A percentile compares a stretch with the other conserved stretches of the same genome.
These are phyloP conservation scores for Leucopsar rothschildi DNA, from an alignment of 2,113 vertebrate species.

Conservation along the genomic window DNA sequence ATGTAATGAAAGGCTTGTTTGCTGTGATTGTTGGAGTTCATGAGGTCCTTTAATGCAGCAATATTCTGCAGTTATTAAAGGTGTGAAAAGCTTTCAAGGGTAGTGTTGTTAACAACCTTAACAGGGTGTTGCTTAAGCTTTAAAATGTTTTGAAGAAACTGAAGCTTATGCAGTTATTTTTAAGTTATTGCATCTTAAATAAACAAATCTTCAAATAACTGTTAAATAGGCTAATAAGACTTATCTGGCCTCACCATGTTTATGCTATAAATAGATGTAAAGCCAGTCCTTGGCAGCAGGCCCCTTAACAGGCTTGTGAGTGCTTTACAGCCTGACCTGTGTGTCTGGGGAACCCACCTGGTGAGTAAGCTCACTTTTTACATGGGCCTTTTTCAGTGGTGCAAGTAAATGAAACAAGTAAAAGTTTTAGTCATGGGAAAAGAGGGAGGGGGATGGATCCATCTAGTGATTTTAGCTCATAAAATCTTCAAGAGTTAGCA, in stretches of 20 bases:
- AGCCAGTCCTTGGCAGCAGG: constrained; percentile 41
- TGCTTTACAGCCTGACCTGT: constrained; percentile 25
- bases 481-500: not conserved
- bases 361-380: constrained; percentile 7
- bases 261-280: constrained; percentile 63
- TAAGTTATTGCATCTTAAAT: constrained; percentile 35
- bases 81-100: not conserved
- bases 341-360: constrained; percentile 10
- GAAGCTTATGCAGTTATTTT: constrained; percentile 3
- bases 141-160: not conserved
- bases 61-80: not conserved
- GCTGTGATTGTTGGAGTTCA: not conserved
- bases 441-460: not conserved
- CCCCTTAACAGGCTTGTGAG: constrained; percentile 20
- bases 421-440: not conserved
- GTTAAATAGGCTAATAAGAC: constrained; percentile 52
- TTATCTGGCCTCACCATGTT: constrained; percentile 43
- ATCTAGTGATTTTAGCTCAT: not conserved
- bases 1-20: not conserved
- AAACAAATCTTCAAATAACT: constrained; percentile 34
- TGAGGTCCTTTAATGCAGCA: not conserved
- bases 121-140: not conserved
- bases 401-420: not conserved
- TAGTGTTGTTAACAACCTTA: not conserved
- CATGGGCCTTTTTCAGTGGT: not conserved